A percentile compares a stretch with the other conserved stretches of the same genome.
phyloP scores from a whole-genome alignment of 2,888 invertebrate species.

The Digitonthophagus gazella region DNA sequence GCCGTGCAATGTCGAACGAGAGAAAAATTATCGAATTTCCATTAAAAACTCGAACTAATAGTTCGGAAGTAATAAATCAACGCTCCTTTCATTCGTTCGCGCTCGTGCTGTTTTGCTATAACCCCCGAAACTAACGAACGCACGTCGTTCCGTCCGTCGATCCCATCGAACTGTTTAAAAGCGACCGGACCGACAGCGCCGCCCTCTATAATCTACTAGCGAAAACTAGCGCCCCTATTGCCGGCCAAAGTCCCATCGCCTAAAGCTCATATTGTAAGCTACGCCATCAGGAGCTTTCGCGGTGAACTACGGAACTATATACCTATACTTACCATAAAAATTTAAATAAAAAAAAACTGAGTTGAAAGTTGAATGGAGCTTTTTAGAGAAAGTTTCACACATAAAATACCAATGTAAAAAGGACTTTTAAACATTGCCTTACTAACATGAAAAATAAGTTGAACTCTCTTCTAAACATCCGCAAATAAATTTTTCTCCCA shows the following conservation, averaged over 20 bases:
- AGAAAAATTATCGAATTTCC: conserved; percentile 30
- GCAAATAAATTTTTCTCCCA: too few species aligned
- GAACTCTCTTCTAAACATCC: too few species aligned
- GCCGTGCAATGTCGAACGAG: conserved; percentile 18
- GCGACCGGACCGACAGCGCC: conserved; percentile 27
- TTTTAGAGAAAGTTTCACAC: too few species aligned
- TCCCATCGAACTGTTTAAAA: conserved; percentile 19
- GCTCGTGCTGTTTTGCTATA: not conserved
- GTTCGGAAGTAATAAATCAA: conserved; percentile 30
- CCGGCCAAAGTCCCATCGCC: conserved; percentile 20
- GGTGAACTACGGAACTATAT: conserved; percentile 21
- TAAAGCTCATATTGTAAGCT: conserved; percentile 21
- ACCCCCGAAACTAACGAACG: conserved; percentile 2
- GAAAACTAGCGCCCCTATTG: conserved; percentile 37
- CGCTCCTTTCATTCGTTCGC: conserved; percentile 24
- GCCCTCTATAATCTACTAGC: conserved; percentile 46
- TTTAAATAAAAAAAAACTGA: too few species aligned
- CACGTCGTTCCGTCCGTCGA: conserved; percentile 17
- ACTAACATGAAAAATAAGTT: too few species aligned
- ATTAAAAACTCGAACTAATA: conserved; percentile 30
- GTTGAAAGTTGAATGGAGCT: too few species aligned
- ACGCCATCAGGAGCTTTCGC: conserved; percentile 15
- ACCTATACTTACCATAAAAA: too few species aligned
- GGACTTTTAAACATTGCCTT: too few species aligned
- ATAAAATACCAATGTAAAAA: too few species aligned